phyloP scores from a whole-genome alignment of 2,113 vertebrate genomes.

The Embiotoca jacksoni region DNA sequence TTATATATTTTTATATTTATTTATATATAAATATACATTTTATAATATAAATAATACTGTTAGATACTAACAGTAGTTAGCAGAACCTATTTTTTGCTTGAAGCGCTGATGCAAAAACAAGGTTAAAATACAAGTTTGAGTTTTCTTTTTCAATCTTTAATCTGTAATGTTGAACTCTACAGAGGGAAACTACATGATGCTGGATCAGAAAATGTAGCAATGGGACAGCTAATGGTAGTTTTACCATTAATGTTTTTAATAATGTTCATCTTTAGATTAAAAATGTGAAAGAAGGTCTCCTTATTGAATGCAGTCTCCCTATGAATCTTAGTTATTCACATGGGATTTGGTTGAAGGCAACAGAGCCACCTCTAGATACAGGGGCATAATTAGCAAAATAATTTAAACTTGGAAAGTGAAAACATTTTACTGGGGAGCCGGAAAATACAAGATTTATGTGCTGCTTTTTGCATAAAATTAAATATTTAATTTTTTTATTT shows the following conservation, averaged over 20 bases:
- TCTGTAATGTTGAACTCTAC: background rate
- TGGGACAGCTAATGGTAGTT: background rate
- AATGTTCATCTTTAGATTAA: slow-evolving; percentile 3
- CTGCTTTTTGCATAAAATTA: slow-evolving; percentile 72
- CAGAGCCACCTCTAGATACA: slow-evolving; percentile 16
- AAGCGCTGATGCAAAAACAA: slow-evolving; percentile 3
- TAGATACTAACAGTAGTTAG: slow-evolving; percentile 6
- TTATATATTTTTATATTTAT: too few species aligned
- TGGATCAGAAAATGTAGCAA: background rate
- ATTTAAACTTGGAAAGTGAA: slow-evolving; percentile 62
- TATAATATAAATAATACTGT: too few species aligned
- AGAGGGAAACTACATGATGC: background rate
- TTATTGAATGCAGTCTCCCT: slow-evolving; percentile 6
- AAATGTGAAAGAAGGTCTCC: background rate
- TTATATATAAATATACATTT: too few species aligned
- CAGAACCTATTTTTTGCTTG: slow-evolving; percentile 1
- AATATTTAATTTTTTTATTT: background rate
- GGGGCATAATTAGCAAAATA: slow-evolving; percentile 68
- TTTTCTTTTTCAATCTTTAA: background rate
- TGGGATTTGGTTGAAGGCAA: slow-evolving; percentile 52
- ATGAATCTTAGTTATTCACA: slow-evolving; percentile 38
- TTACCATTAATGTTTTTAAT: slow-evolving; percentile 14
- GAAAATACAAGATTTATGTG: slow-evolving; percentile 73
- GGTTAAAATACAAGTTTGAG: slow-evolving; percentile 1
- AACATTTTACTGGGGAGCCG: slow-evolving; percentile 56